These are phyloP conservation scores for Margarornis squamiger DNA, from an alignment of 2,797 vertebrate genomes.

Conservation along the genomic window DNA sequence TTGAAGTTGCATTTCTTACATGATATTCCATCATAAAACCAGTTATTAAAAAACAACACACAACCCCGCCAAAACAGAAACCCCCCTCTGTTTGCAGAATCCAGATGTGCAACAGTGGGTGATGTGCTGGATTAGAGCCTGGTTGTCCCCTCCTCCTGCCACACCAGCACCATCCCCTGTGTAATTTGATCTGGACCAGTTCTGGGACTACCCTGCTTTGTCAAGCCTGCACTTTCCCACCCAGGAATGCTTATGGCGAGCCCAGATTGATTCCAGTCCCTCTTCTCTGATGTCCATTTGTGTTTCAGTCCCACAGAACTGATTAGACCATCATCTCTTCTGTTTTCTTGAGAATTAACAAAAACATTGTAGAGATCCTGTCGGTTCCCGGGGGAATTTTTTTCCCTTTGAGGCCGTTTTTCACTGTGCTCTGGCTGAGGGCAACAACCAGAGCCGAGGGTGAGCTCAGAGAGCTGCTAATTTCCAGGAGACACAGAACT, in stretches of 20 bases:
- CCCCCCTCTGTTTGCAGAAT: not conserved
- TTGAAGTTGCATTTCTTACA: not conserved
- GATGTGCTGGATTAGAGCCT: not conserved
- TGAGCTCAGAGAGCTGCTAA: not conserved
- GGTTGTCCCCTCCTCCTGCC: not conserved
- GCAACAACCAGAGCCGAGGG: not conserved
- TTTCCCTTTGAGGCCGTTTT: not conserved
- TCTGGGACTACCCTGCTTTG: not conserved
- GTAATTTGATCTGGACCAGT: not conserved
- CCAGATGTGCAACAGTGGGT: not conserved
- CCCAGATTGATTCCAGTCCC: not conserved
- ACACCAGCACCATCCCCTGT: not conserved
- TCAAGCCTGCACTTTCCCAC: not conserved
- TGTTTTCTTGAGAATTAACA: not conserved
- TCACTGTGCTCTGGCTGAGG: not conserved
- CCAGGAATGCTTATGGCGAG: not conserved
- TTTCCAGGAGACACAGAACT: not conserved
- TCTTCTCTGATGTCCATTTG: not conserved
- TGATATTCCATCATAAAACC: not conserved
- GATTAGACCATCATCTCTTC: not conserved
- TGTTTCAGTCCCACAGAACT: not conserved
- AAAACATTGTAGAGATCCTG: not conserved
- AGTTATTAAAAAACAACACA: accelerated
- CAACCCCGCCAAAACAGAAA: not conserved
- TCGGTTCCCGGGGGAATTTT: not conserved